Percentiles rank a stretch among this genome's conserved stretches.
phyloP scores from a whole-genome alignment of 2,888 invertebrate genomes.

The Hydraecia micacea region DNA sequence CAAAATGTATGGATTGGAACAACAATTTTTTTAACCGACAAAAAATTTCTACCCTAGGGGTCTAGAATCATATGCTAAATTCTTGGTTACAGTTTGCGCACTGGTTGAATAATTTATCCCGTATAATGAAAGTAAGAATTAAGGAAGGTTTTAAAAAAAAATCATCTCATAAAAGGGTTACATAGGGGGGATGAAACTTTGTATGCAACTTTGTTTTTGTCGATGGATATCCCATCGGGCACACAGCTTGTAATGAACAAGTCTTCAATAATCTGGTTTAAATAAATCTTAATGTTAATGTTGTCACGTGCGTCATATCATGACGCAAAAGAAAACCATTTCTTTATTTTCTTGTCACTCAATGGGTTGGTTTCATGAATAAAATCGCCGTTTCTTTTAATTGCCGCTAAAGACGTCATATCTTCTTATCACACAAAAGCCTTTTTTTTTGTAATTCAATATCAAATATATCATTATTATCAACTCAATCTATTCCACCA shows the following conservation, averaged over 20 bases:
- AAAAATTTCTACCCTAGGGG: too few relatives aligned
- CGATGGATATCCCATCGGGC: neutral
- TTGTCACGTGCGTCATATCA: constrained; percentile 23
- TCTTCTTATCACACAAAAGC: neutral
- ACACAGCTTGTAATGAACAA: neutral
- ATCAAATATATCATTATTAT: neutral
- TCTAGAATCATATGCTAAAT: too few relatives aligned
- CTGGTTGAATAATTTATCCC: too few relatives aligned
- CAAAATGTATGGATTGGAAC: too few relatives aligned
- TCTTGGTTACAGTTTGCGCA: too few relatives aligned
- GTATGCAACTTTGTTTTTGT: neutral
- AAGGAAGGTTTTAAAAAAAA: too few relatives aligned
- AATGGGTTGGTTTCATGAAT: constrained; percentile 37
- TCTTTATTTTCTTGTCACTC: constrained; percentile 1
- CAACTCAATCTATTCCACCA: neutral
- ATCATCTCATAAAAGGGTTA: too few relatives aligned
- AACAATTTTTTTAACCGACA: too few relatives aligned
- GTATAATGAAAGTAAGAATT: neutral
- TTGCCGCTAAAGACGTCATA: constrained; percentile 4
- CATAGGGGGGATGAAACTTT: too few relatives aligned
- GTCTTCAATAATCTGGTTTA: constrained; percentile 1
- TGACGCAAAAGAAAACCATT: constrained; percentile 33
- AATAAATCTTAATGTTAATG: constrained; percentile 1
- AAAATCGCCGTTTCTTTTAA: constrained; percentile 4
- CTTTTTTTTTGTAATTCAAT: neutral